Conservation (phyloP, 2,888 invertebrate genomes). For the Chromoteleia sp. region DNA sequence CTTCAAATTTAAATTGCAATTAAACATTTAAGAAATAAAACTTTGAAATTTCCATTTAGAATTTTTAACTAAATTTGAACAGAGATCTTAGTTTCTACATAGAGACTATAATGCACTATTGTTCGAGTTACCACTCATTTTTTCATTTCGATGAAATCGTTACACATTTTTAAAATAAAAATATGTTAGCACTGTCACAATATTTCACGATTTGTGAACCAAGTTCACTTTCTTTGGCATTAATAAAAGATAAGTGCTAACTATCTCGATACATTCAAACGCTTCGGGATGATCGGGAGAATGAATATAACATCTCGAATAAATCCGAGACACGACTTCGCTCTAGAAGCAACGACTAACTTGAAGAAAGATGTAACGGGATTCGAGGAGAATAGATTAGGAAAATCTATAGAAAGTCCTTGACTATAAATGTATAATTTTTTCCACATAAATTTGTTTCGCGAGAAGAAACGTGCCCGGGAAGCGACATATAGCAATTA, state of each 20-base stretch:
- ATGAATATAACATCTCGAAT: conserved; percentile 15
- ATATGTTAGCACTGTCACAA: neutral
- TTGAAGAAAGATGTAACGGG: conserved; percentile 48
- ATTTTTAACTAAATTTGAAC: neutral
- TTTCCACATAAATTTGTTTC: conserved; percentile 43
- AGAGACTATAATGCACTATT: too few species aligned
- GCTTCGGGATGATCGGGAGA: conserved; percentile 3
- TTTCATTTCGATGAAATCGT: neutral
- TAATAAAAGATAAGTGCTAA: conserved; percentile 46
- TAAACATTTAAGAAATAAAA: too few species aligned
- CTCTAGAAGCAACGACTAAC: conserved; percentile 9
- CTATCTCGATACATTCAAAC: conserved; percentile 19
- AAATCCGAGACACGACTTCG: conserved; percentile 23
- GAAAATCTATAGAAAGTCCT: conserved; percentile 57
- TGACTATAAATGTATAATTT: conserved; percentile 45
- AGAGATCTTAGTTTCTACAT: neutral
- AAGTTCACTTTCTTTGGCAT: conserved; percentile 41
- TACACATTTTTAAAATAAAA: conserved; percentile 2
- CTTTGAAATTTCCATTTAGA: too few species aligned
- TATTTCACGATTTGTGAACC: conserved; percentile 24
- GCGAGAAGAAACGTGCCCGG: conserved; percentile 21
- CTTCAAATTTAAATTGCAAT: too few species aligned
- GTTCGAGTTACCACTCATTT: neutral
- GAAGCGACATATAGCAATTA: conserved; percentile 29
- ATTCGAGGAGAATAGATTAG: conserved; percentile 31